Evolutionary conservation across 2,797 vertebrate genomes (phyloP).

Genomic region (Syndactyla subalaris): DNA sequence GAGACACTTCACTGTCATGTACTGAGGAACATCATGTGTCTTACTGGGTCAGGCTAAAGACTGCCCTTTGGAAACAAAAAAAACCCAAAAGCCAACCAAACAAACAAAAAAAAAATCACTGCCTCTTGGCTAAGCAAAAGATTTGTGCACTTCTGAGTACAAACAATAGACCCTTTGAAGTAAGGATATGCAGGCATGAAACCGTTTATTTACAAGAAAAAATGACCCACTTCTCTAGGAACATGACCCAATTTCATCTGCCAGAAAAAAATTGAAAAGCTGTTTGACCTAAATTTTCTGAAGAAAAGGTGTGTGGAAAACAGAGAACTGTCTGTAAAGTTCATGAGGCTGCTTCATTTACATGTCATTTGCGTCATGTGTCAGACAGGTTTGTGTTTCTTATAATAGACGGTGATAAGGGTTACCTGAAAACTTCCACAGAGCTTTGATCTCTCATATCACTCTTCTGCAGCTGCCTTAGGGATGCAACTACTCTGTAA

Average conservation of each 20-base stretch:
- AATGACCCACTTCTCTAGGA: conserved; percentile 66
- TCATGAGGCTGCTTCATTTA: not conserved
- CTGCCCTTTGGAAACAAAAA: conserved; percentile 16
- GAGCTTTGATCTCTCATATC: not conserved
- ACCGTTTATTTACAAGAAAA: conserved; percentile 62
- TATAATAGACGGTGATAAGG: conserved; percentile 25
- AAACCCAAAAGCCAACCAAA: not conserved
- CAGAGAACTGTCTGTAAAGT: not conserved
- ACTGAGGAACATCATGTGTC: conserved; percentile 32
- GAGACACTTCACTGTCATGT: not conserved
- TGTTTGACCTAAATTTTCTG: conserved; percentile 57
- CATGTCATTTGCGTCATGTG: conserved; percentile 3
- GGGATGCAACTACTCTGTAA: not conserved
- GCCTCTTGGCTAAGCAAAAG: conserved; percentile 60
- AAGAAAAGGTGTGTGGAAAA: conserved; percentile 50
- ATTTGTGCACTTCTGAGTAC: conserved; percentile 47
- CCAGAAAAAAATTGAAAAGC: conserved; percentile 3
- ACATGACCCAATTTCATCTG: conserved; percentile 65
- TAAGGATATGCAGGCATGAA: conserved; percentile 58
- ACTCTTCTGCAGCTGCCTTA: not conserved
- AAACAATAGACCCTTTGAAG: conserved; percentile 68
- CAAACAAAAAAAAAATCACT: not conserved
- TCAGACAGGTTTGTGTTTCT: conserved; percentile 18
- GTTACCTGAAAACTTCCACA: conserved; percentile 25
- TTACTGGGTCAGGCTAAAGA: conserved; percentile 29